Evolutionary conservation across 2,797 vertebrate species (phyloP).

Genomic region (Hydrocynus forskahlii): DNA sequence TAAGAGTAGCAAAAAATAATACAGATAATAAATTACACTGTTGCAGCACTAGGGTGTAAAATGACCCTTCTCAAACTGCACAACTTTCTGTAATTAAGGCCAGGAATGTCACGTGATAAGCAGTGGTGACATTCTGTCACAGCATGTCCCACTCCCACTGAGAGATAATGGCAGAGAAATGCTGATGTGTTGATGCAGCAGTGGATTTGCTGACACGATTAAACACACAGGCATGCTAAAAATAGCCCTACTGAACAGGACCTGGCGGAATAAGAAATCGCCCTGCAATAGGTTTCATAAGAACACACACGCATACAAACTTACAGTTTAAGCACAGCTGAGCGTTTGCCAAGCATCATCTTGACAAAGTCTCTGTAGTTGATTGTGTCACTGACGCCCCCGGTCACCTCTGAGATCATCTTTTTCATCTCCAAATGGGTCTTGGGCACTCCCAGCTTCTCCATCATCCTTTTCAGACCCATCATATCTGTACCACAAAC

Average conservation of each 20-base stretch:
- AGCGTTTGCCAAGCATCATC: slow-evolving; percentile 97
- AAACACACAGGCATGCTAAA: slow-evolving; percentile 41
- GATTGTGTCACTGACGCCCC: slow-evolving; percentile 90
- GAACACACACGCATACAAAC: slow-evolving; percentile 56
- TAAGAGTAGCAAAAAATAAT: no score
- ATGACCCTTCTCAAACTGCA: not conserved
- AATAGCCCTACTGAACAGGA: slow-evolving; percentile 28
- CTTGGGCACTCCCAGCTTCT: slow-evolving; percentile 95
- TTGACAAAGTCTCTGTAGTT: slow-evolving; percentile 96
- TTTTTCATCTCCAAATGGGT: slow-evolving; percentile 97
- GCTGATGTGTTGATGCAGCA: slow-evolving; percentile 47
- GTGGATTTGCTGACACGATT: slow-evolving; percentile 54
- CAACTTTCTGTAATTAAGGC: slow-evolving; percentile 1
- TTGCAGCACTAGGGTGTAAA: not conserved
- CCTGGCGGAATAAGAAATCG: slow-evolving; percentile 20
- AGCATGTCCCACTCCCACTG: slow-evolving; percentile 26
- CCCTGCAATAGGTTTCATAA: slow-evolving; percentile 2
- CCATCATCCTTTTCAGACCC: slow-evolving; percentile 98
- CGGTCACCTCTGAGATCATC: slow-evolving; percentile 95
- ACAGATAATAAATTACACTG: no score
- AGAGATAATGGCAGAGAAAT: slow-evolving; percentile 53
- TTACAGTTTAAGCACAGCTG: slow-evolving; percentile 96
- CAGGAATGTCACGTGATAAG: slow-evolving; percentile 43
- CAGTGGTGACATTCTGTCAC: slow-evolving; percentile 62
- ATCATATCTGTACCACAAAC: slow-evolving; percentile 84